These are phyloP conservation scores for Cantharis flavilabris DNA, from an alignment of 2,888 invertebrate species.

Conservation along the genomic window DNA sequence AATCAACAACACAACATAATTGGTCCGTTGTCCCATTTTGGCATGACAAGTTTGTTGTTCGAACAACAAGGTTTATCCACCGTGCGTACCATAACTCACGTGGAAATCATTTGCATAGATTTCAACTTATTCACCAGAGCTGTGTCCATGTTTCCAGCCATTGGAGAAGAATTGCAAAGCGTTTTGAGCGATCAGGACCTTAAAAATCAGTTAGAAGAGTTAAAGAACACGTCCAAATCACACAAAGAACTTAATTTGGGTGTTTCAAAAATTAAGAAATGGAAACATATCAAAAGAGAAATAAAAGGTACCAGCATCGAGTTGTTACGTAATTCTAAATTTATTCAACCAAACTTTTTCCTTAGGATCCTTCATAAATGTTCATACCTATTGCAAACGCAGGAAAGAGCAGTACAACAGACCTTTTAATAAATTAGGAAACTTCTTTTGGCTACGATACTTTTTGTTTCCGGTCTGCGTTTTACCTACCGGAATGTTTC, in stretches of 20 bases:
- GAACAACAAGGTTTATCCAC: constrained; percentile 58
- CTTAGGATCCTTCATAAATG: constrained; percentile 38
- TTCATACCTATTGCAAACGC: constrained; percentile 33
- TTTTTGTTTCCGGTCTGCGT: constrained; percentile 42
- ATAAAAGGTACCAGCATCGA: neutral
- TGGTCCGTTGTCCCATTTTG: constrained; percentile 58
- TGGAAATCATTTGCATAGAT: constrained; percentile 49
- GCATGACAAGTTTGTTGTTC: constrained; percentile 56
- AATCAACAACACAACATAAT: constrained; percentile 34
- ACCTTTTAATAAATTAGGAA: constrained; percentile 36
- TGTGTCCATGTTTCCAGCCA: constrained; percentile 58
- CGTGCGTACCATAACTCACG: constrained; percentile 60
- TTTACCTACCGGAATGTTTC: constrained; percentile 40
- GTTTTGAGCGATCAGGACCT: neutral
- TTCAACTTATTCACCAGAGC: constrained; percentile 46
- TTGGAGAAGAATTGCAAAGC: constrained; percentile 53
- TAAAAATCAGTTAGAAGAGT: neutral
- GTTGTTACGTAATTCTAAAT: neutral
- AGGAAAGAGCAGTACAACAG: constrained; percentile 35
- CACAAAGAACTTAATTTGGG: neutral
- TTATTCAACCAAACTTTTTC: constrained; percentile 4
- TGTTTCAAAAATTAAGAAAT: neutral
- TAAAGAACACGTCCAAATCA: neutral
- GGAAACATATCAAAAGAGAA: too few relatives aligned
- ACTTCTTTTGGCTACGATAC: constrained; percentile 38